Conservation (phyloP, 2,113 vertebrate species). For the Phycodurus eques region DNA sequence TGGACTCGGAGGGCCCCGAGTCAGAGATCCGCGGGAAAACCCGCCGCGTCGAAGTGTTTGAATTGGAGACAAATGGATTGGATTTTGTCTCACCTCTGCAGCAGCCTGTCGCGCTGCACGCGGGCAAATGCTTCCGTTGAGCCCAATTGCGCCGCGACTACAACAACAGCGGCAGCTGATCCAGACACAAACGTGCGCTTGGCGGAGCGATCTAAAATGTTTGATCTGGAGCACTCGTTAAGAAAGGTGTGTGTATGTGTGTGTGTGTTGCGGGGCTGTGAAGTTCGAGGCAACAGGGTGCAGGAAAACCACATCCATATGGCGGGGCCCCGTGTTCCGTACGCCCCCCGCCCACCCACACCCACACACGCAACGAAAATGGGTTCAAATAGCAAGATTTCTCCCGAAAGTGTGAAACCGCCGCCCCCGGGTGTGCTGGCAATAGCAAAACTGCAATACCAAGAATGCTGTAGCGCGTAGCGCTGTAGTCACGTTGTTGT, state of each 20-base stretch:
- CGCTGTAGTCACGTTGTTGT: slow-evolving; percentile 7
- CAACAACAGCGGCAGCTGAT: slow-evolving; percentile 13
- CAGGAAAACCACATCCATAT: slow-evolving; percentile 70
- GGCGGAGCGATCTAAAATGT: slow-evolving; percentile 44
- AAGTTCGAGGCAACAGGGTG: slow-evolving; percentile 16
- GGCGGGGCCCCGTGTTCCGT: slow-evolving; percentile 63
- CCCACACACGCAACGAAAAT: slow-evolving; percentile 37
- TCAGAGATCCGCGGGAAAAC: slow-evolving; percentile 27
- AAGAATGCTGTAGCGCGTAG: neutral
- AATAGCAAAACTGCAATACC: slow-evolving; percentile 24
- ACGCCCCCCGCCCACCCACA: slow-evolving; percentile 28
- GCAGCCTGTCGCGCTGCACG: neutral
- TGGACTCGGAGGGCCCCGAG: slow-evolving; percentile 37
- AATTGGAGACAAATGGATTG: slow-evolving; percentile 22
- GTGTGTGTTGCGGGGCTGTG: slow-evolving; percentile 2
- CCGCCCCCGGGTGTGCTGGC: slow-evolving; percentile 13
- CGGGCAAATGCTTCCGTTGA: neutral
- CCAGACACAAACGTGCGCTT: slow-evolving; percentile 34
- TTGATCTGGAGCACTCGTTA: slow-evolving; percentile 60
- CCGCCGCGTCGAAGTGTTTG: slow-evolving; percentile 14
- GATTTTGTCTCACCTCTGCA: neutral
- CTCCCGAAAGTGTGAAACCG: slow-evolving; percentile 48
- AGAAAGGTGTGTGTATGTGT: slow-evolving; percentile 38
- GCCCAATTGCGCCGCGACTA: slow-evolving; percentile 23
- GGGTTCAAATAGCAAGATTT: slow-evolving; percentile 43